Conservation (phyloP, 1,140 invertebrate species). For the Zaprionus capensis region DNA sequence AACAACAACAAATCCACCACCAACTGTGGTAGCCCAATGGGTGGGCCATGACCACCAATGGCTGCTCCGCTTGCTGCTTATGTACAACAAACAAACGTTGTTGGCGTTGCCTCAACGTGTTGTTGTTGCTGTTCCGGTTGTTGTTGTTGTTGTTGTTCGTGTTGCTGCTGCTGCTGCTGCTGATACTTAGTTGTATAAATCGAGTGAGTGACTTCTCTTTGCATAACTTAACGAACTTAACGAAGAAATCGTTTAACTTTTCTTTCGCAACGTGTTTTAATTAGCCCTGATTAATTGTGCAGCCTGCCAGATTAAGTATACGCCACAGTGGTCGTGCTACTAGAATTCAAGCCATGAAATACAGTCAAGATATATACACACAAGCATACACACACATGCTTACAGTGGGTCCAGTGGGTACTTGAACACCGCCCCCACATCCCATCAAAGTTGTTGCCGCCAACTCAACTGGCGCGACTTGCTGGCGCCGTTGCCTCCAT, state of each 20-base stretch:
- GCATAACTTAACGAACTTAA: conserved; percentile 29
- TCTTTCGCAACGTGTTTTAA: conserved; percentile 22
- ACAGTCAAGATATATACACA: neutral
- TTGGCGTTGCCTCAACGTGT: neutral
- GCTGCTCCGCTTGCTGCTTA: conserved; percentile 65
- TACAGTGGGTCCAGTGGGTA: neutral
- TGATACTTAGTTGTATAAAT: conserved; percentile 25
- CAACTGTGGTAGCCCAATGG: conserved; percentile 74
- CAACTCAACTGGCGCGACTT: conserved; percentile 82
- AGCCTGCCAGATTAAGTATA: conserved; percentile 44
- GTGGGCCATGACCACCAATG: conserved; percentile 75
- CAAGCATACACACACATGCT: neutral
- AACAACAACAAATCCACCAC: conserved; percentile 61
- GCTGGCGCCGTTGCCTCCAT: conserved; percentile 78
- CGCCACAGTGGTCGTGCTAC: conserved; percentile 20
- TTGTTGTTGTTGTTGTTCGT: conserved; percentile 16
- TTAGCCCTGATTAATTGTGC: conserved; percentile 32
- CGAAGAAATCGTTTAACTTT: conserved; percentile 13
- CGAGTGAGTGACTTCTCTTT: conserved; percentile 6
- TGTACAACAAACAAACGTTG: conserved; percentile 51
- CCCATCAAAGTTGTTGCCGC: conserved; percentile 48
- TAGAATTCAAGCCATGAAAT: neutral
- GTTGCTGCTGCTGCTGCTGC: conserved; percentile 40
- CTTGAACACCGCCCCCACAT: conserved; percentile 10
- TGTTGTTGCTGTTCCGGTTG: conserved; percentile 13